These are phyloP conservation scores for Teleopsis dalmanni DNA, from an alignment of 1,140 invertebrate genomes.

Conservation along the genomic window DNA sequence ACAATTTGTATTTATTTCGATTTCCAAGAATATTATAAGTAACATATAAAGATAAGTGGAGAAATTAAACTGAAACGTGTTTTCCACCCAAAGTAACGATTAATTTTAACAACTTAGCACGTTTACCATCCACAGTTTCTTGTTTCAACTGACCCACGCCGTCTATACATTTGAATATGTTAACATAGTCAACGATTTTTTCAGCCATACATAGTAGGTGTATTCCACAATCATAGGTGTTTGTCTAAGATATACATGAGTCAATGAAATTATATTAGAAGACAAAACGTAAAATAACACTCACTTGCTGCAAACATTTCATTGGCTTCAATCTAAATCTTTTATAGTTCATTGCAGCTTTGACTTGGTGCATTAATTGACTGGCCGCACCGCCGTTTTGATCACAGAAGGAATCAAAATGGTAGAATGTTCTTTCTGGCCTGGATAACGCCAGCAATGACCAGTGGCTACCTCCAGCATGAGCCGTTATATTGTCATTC, in stretches of 20 bases:
- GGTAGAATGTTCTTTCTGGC: conserved; percentile 61
- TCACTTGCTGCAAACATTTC: conserved; percentile 62
- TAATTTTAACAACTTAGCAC: conserved; percentile 47
- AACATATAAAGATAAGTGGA: too few relatives aligned
- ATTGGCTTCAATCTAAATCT: conserved; percentile 47
- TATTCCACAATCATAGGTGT: conserved; percentile 76
- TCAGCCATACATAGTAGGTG: conserved; percentile 70
- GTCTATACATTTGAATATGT: conserved; percentile 38
- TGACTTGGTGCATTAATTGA: conserved; percentile 45
- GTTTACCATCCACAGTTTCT: conserved; percentile 46
- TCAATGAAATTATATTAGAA: too few relatives aligned
- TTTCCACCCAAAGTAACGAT: conserved; percentile 44
- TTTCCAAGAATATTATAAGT: too few relatives aligned
- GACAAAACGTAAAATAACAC: too few relatives aligned
- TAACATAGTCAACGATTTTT: conserved; percentile 50
- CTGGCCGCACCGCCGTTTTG: conserved; percentile 51
- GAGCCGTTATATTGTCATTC: conserved; percentile 69
- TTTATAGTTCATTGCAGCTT: conserved; percentile 24
- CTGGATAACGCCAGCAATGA: conserved; percentile 68
- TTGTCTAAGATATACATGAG: too few relatives aligned
- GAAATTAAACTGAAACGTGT: too few relatives aligned
- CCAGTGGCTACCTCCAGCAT: conserved; percentile 82
- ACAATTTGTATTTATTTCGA: too few relatives aligned
- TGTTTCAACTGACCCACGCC: conserved; percentile 33
- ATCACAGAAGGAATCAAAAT: conserved; percentile 67